A percentile compares a stretch with the other conserved stretches of the same genome.
phyloP scores from a whole-genome alignment of 2,888 invertebrate genomes.

The Drosophila subquinaria region DNA sequence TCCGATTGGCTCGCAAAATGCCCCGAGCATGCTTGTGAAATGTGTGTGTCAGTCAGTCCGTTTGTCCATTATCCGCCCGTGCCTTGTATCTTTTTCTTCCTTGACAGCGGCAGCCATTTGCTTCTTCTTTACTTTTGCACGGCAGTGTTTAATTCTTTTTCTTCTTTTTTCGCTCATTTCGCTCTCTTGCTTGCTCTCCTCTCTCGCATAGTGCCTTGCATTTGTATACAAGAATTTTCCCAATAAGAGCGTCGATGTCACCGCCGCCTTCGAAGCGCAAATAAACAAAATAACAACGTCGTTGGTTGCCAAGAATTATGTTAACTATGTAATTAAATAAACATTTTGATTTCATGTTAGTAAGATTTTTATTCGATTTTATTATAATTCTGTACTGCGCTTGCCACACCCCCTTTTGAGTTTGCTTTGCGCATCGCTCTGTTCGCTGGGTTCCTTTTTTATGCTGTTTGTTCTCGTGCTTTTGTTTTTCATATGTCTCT shows the following conservation, averaged over 20 bases:
- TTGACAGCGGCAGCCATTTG: constrained; percentile 76
- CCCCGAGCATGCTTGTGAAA: constrained; percentile 15
- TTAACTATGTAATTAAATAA: constrained; percentile 29
- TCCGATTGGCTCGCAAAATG: constrained; percentile 54
- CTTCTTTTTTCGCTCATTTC: constrained; percentile 30
- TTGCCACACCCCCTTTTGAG: constrained; percentile 56
- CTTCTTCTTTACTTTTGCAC: constrained; percentile 65
- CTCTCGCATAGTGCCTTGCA: constrained; percentile 39
- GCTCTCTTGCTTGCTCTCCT: constrained; percentile 20
- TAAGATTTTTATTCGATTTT: not conserved
- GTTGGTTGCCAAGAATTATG: constrained; percentile 31
- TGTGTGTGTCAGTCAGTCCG: constrained; percentile 40
- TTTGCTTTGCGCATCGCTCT: constrained; percentile 45
- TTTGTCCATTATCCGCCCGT: constrained; percentile 56
- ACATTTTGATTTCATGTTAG: constrained; percentile 1
- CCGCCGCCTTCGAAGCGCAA: constrained; percentile 31
- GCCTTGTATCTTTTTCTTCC: constrained; percentile 73
- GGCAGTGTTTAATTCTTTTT: constrained; percentile 50
- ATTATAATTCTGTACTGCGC: constrained; percentile 1
- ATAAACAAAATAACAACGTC: constrained; percentile 29
- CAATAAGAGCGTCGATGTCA: constrained; percentile 60
- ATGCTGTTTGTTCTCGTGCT: constrained; percentile 53
- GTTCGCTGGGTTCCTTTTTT: constrained; percentile 31
- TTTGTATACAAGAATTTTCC: constrained; percentile 76
- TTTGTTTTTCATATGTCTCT: constrained; percentile 75